phyloP scores from a whole-genome alignment of 2,888 invertebrate genomes.

The Stenodera caucasica region DNA sequence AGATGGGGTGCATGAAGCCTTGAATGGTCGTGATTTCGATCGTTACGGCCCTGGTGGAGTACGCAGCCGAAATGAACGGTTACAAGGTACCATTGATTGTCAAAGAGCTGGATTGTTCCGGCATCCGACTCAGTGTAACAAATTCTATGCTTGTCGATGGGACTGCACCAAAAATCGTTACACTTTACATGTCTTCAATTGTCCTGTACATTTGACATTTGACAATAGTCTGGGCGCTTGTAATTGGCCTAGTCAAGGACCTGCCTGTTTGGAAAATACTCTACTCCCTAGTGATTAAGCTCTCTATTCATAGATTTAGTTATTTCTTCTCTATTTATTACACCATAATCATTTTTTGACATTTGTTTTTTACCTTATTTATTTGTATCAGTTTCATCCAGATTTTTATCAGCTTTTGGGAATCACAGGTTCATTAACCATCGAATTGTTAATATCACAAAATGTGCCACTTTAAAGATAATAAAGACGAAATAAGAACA shows the following conservation, averaged over 20 bases:
- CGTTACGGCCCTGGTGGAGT: conserved; percentile 66
- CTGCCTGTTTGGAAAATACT: conserved; percentile 73
- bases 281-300: conserved; percentile 49
- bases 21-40: conserved; percentile 54
- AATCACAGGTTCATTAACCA: background rate
- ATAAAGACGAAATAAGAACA: background rate
- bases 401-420: background rate
- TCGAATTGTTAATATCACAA: background rate
- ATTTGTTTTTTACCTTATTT: conserved; percentile 22
- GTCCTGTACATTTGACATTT: conserved; percentile 77
- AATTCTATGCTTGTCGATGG: conserved; percentile 82
- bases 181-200: conserved; percentile 76
- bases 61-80: conserved; percentile 62
- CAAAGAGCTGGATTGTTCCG: conserved; percentile 65
- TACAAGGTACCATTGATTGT: conserved; percentile 65
- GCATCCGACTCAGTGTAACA: conserved; percentile 79
- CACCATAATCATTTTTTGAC: conserved; percentile 4
- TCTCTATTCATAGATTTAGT: conserved; percentile 10
- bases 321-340: conserved; percentile 32
- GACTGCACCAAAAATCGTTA: conserved; percentile 75
- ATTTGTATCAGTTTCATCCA: conserved; percentile 24
- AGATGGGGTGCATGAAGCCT: conserved; percentile 41
- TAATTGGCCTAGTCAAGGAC: conserved; percentile 81
- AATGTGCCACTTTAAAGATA: background rate
- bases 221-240: conserved; percentile 76